Percentiles rank a stretch among this genome's conserved stretches.
Evolutionary conservation across 2,113 vertebrate genomes (phyloP).

Genomic region (human (Homo sapiens)): GRCh38 chr3:144752501-144753000

Average conservation of each 20-base stretch:
- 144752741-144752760: neutral
- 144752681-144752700: neutral
- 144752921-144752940: neutral
- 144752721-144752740: neutral
- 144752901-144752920: neutral
- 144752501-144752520: neutral
- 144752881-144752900: neutral
- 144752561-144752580: neutral
- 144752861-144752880: neutral
- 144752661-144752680: neutral
- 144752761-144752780: neutral
- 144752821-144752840: neutral
- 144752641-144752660: neutral
- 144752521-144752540: neutral
- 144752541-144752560: no score
- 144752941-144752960: neutral
- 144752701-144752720: neutral
- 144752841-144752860: neutral
- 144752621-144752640: neutral
- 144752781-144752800: neutral
- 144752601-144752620: neutral
- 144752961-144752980: neutral
- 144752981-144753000: neutral
- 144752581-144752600: neutral
- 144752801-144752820: neutral